These are phyloP conservation scores for Marcusenius ussheri DNA, from an alignment of 2,113 vertebrate genomes.

Conservation along the genomic window DNA sequence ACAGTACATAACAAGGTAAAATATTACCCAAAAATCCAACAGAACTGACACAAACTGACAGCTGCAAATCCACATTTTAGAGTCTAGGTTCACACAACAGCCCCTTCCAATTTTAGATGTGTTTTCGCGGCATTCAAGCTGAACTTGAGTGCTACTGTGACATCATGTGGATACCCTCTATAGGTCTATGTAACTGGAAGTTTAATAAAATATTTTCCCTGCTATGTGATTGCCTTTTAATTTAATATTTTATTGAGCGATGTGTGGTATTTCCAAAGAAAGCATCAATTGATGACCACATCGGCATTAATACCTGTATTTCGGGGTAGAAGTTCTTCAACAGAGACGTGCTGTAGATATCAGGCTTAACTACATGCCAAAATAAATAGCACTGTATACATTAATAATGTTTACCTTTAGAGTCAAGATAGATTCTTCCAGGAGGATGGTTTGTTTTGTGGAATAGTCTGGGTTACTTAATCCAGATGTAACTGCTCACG, in stretches of 20 bases:
- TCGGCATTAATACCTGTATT: not conserved
- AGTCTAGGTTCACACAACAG: not conserved
- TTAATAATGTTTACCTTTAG: conserved; percentile 13
- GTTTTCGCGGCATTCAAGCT: not conserved
- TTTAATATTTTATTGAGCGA: not conserved
- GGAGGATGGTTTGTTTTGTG: conserved; percentile 33
- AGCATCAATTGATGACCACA: not conserved
- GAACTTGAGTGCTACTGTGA: not conserved
- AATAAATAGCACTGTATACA: conserved; percentile 13
- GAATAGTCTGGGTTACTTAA: conserved; percentile 29
- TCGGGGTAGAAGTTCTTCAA: not conserved
- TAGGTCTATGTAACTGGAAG: not conserved
- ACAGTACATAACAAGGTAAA: not conserved
- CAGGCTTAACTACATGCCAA: not conserved
- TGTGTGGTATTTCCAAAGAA: not conserved
- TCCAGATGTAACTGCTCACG: conserved; percentile 36
- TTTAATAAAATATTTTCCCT: not conserved
- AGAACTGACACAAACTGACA: not conserved
- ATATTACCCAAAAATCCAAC: not conserved
- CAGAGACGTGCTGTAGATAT: not conserved
- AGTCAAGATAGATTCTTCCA: not conserved
- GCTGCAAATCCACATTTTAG: not conserved
- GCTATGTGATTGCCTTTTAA: not conserved
- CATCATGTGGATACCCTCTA: not conserved
- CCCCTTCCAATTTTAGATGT: not conserved